Evolutionary conservation across 2,888 invertebrate species (phyloP), one percentile per base, ranked within the genome.

Genomic region (Coelopa pilipes): DNA sequence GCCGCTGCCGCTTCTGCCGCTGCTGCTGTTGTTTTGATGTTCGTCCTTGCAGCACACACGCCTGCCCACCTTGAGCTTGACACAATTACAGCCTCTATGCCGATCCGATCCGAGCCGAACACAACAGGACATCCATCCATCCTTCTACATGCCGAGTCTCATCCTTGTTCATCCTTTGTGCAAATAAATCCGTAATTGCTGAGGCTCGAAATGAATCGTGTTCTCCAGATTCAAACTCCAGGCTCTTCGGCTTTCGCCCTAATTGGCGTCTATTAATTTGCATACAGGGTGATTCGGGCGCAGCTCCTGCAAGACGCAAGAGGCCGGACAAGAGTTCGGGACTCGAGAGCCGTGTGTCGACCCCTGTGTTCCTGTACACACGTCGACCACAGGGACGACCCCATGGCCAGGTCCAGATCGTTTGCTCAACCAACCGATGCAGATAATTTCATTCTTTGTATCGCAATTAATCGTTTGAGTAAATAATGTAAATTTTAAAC

Each of bases 121-220:
- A 34, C 34, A 34, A 34, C 34, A 34, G 34, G 34, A 34, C 34
- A 34, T 68, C 12, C 24, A 46, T 7, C 57, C 47, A 19, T 17
- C 46, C 15, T 65, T 49, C 65, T 74, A 69, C 72, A 74, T 62
- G 34, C 7, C 69, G 65, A 49, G 65, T 69, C 50, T 75, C 76
- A 72, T 74, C 70, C 70, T 78, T 81, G 75, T 79, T 83, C 82
- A 83, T 83, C 83, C 82, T 83, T 83, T 83, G 79, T 80, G 80
- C 79, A 83, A 83, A 83, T 83, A 83, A 83, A 83, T 83, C 82
- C 81, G 81, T 81, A 82, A 82, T 83, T 83, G 83, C 82, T 79
- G 80, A 75, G 73, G 73, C 65, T 59, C 66, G 59, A 74, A 76
- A 76, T 76, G 62, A 73, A 73, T 76, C 74, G 65, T 74, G 60